phyloP scores from a whole-genome alignment of 2,888 invertebrate genomes.

The Pammene aurita region DNA sequence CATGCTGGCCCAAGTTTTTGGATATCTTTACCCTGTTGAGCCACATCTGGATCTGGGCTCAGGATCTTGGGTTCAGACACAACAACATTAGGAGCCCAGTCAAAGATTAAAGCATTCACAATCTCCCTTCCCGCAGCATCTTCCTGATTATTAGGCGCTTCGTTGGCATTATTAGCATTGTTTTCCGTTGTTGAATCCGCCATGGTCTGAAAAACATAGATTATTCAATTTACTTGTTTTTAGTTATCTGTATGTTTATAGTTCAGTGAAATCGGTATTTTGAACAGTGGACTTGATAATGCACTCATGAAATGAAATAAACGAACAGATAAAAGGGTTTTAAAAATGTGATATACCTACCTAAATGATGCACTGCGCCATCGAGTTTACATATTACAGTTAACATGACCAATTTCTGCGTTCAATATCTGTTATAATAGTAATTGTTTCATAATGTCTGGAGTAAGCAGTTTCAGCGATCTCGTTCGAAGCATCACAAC shows the following conservation, averaged over 20 bases:
- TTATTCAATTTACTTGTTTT: background rate
- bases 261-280: background rate
- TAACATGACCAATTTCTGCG: too few species aligned
- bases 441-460: too few species aligned
- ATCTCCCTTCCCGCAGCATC: background rate
- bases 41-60: slow-evolving; percentile 17
- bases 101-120: background rate
- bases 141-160: slow-evolving; percentile 14
- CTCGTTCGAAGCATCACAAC: too few species aligned
- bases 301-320: too few species aligned
- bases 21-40: slow-evolving; percentile 32
- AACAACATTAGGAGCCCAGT: slow-evolving; percentile 12
- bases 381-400: too few species aligned
- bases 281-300: background rate
- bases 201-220: slow-evolving; percentile 27
- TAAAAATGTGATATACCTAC: too few species aligned
- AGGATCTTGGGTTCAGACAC: slow-evolving; percentile 33
- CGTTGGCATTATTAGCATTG: slow-evolving; percentile 6
- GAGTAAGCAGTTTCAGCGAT: too few species aligned
- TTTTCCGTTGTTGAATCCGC: slow-evolving; percentile 35
- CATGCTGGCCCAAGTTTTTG: slow-evolving; percentile 38
- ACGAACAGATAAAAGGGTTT: too few species aligned
- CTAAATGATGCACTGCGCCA: too few species aligned
- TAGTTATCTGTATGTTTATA: background rate
- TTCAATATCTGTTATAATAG: too few species aligned